phyloP scores from a whole-genome alignment of 2,888 invertebrate genomes.

The Malthinus seriepunctatus region DNA sequence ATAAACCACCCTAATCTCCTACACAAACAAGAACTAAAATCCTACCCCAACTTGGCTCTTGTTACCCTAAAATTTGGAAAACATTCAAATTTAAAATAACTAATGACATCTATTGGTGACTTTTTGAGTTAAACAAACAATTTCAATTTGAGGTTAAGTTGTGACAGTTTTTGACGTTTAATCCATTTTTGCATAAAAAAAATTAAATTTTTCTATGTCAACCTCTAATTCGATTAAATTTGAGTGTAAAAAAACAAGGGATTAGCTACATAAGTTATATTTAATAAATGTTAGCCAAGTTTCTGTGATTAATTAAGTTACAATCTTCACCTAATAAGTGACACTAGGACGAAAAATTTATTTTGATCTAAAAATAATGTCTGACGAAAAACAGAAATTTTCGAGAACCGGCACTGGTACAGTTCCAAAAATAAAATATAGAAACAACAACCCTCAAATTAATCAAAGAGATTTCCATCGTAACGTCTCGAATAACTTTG shows the following conservation, averaged over 20 bases:
- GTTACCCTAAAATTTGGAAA: no score
- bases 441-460: conserved; percentile 54
- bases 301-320: no score
- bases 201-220: not conserved
- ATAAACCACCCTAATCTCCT: no score
- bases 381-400: conserved; percentile 49
- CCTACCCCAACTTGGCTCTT: no score
- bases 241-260: not conserved
- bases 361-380: conserved; percentile 38
- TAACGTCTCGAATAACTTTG: conserved; percentile 50
- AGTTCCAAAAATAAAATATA: conserved; percentile 67
- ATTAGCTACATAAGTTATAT: not conserved
- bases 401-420: conserved; percentile 61
- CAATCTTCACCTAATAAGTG: no score
- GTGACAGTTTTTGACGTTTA: not conserved
- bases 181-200: not conserved
- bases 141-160: not conserved
- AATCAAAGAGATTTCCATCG: conserved; percentile 25
- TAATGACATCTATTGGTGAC: no score
- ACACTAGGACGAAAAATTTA: no score
- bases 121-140: not conserved
- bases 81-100: no score
- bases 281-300: not conserved
- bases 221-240: not conserved
- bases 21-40: no score